phyloP scores from a whole-genome alignment of 2,113 vertebrate species.

The Cervus canadensis region DNA sequence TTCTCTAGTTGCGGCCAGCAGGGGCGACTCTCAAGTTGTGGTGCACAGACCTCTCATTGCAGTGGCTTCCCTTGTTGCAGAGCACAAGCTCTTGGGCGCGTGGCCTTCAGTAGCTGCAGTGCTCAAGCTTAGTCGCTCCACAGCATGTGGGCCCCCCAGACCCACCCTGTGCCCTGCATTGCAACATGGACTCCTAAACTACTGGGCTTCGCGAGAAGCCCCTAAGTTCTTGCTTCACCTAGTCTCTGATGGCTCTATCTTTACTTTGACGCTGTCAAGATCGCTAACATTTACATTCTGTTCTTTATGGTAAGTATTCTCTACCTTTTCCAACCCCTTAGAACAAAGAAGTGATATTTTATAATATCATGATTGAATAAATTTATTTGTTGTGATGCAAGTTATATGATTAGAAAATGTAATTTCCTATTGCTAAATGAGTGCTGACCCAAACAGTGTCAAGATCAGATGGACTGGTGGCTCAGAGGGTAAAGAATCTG shows the following conservation, averaged over 20 bases:
- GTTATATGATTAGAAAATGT: neutral
- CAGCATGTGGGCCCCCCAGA: neutral
- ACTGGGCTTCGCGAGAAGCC: neutral
- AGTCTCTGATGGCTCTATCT: neutral
- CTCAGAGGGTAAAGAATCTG: neutral
- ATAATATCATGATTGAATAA: neutral
- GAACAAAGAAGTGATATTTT: neutral
- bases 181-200: neutral
- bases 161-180: neutral
- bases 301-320: neutral
- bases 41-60: neutral
- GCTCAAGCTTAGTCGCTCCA: neutral
- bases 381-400: neutral
- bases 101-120: neutral
- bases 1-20: neutral
- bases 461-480: neutral
- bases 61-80: neutral
- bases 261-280: neutral
- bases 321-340: neutral
- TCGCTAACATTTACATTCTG: neutral
- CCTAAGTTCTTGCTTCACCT: neutral
- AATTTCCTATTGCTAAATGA: neutral
- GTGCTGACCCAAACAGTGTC: neutral
- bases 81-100: neutral
- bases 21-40: fast-evolving